These are phyloP conservation scores for Aleiodes leptofemur DNA, from an alignment of 2,888 invertebrate species.

Conservation along the genomic window DNA sequence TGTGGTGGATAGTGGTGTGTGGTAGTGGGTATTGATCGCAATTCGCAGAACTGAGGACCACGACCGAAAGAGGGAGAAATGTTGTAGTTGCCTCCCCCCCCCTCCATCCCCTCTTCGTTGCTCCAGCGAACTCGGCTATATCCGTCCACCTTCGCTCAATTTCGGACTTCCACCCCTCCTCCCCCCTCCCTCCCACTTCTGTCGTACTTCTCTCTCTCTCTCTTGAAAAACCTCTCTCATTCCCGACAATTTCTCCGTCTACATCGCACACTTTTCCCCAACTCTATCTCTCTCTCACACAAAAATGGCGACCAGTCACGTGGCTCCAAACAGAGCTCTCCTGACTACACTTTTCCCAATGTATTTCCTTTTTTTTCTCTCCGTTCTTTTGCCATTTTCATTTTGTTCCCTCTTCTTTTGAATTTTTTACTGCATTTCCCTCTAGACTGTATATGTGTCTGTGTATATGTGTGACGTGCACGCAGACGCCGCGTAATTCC, in stretches of 20 bases:
- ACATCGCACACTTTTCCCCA: background rate
- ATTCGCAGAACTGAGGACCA: constrained; percentile 61
- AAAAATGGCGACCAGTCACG: constrained; percentile 71
- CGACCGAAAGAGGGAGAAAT: constrained; percentile 60
- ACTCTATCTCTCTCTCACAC: constrained; percentile 13
- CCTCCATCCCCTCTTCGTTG: background rate
- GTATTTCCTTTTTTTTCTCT: constrained; percentile 38
- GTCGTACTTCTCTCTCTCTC: constrained; percentile 49
- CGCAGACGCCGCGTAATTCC: constrained; percentile 28
- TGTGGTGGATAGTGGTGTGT: constrained; percentile 51
- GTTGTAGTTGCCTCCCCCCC: background rate
- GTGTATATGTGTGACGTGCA: background rate
- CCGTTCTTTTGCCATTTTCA: constrained; percentile 12
- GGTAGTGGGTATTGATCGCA: constrained; percentile 42
- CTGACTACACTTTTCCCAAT: constrained; percentile 40
- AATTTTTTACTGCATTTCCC: constrained; percentile 27
- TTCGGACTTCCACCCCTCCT: constrained; percentile 54
- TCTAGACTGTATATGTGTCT: background rate
- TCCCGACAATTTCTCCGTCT: constrained; percentile 18
- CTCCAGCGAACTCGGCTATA: constrained; percentile 48
- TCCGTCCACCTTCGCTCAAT: constrained; percentile 66
- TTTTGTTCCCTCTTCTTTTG: constrained; percentile 19
- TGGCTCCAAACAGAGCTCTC: constrained; percentile 52
- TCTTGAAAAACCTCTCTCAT: constrained; percentile 38
- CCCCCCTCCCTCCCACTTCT: constrained; percentile 34